phyloP scores from a whole-genome alignment of 1,140 invertebrate genomes.

The Drosophila burlai region DNA sequence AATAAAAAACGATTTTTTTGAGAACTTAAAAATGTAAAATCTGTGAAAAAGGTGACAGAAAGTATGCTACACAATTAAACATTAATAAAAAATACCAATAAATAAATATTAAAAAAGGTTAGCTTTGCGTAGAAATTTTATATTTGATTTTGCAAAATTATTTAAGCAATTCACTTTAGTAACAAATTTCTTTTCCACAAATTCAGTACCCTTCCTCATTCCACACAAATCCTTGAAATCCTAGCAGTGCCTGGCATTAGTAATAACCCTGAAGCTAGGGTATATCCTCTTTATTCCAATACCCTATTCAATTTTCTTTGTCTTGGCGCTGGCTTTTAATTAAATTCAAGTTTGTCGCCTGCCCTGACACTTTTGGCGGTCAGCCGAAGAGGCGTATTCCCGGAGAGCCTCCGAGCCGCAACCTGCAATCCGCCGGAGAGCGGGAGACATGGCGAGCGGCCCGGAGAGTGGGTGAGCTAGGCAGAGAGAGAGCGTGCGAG shows the following conservation, averaged over 20 bases:
- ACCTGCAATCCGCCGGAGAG: constrained; percentile 42
- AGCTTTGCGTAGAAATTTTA: too few relatives aligned
- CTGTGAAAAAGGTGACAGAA: too few relatives aligned
- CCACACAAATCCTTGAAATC: neutral
- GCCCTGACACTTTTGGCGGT: constrained; percentile 71
- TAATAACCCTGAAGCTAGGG: constrained; percentile 4
- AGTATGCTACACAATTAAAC: too few relatives aligned
- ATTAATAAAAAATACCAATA: too few relatives aligned
- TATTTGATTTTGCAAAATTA: too few relatives aligned
- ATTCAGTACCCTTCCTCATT: neutral
- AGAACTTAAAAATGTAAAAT: too few relatives aligned
- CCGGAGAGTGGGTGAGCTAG: constrained; percentile 33
- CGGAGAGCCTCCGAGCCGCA: constrained; percentile 10
- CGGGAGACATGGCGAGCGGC: constrained; percentile 14
- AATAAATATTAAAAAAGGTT: too few relatives aligned
- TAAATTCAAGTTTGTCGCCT: constrained; percentile 81
- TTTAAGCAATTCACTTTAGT: too few relatives aligned
- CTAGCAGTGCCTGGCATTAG: neutral
- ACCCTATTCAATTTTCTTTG: constrained; percentile 29
- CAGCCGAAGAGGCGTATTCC: constrained; percentile 28
- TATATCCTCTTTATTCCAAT: constrained; percentile 32
- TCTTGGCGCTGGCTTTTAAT: constrained; percentile 61
- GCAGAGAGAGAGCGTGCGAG: constrained; percentile 25
- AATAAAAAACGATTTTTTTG: too few relatives aligned
- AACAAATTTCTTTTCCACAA: neutral